Evolutionary conservation across 1,140 invertebrate species (phyloP).

Genomic region (Arctopsyche grandis): DNA sequence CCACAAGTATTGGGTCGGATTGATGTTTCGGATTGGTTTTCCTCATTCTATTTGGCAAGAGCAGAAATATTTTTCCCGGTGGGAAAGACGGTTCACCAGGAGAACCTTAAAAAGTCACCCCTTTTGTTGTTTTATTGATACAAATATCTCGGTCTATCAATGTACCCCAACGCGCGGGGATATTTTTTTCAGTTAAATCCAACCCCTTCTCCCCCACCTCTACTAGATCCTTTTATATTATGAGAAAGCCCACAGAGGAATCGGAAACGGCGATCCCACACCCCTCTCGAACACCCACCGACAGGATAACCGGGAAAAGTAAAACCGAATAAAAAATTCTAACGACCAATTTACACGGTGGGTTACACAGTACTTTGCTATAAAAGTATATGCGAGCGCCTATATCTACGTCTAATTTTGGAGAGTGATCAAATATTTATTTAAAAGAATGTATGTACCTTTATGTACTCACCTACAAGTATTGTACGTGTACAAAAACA

Average conservation of each 20-base stretch:
- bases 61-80: conserved; percentile 36
- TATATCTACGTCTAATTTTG: not conserved
- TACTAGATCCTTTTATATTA: conserved; percentile 25
- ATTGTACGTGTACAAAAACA: too few relatives aligned
- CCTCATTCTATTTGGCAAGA: conserved; percentile 28
- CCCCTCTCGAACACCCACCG: not conserved
- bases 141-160: conserved; percentile 46
- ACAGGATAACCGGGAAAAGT: not conserved
- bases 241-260: conserved; percentile 6
- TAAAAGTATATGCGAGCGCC: not conserved
- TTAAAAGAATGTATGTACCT: not conserved
- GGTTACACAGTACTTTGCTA: not conserved
- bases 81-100: conserved; percentile 7
- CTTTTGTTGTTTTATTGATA: conserved; percentile 46
- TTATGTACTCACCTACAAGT: too few relatives aligned
- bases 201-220: not conserved
- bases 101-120: conserved; percentile 43
- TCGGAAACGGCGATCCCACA: not conserved
- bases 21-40: conserved; percentile 35
- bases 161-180: conserved; percentile 6
- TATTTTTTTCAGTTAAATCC: conserved; percentile 37
- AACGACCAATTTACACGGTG: conserved; percentile 18
- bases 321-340: conserved; percentile 29
- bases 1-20: not conserved
- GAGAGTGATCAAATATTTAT: not conserved